Conservation (phyloP, 1,140 invertebrate species). For the Amyelois transitella region DNA sequence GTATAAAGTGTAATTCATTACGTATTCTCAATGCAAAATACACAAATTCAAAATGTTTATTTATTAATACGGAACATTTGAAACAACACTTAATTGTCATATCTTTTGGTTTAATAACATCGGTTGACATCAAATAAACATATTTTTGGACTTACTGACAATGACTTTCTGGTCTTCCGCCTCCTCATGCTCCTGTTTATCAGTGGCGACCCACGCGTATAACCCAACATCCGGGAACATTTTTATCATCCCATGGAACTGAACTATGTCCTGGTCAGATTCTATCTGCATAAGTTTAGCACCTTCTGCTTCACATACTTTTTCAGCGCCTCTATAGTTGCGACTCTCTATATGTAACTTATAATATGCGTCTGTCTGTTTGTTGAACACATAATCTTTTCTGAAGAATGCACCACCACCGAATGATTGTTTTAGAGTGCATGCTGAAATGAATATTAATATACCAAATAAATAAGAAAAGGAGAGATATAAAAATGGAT, state of each 20-base stretch:
- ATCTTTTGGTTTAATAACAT: no score
- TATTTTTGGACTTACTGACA: conserved; percentile 31
- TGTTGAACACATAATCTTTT: conserved; percentile 37
- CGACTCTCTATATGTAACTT: conserved; percentile 36
- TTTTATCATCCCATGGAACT: conserved; percentile 40
- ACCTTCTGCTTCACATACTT: conserved; percentile 26
- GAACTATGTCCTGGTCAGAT: conserved; percentile 21
- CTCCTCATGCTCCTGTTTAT: conserved; percentile 26
- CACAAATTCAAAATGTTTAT: no score
- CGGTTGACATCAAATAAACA: no score
- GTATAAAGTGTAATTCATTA: no score
- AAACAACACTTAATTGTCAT: no score
- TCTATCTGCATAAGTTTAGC: conserved; percentile 21
- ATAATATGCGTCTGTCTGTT: conserved; percentile 37
- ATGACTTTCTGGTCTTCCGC: conserved; percentile 25
- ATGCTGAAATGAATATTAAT: neutral
- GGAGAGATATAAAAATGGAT: no score
- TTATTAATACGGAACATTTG: no score
- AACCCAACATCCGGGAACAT: conserved; percentile 36
- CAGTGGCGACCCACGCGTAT: conserved; percentile 27
- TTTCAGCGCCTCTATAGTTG: neutral
- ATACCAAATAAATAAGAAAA: no score
- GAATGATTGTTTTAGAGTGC: no score
- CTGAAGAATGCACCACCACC: no score
- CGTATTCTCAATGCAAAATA: no score